phyloP scores from a whole-genome alignment of 2,888 invertebrate genomes.

The Watsonalla binaria region DNA sequence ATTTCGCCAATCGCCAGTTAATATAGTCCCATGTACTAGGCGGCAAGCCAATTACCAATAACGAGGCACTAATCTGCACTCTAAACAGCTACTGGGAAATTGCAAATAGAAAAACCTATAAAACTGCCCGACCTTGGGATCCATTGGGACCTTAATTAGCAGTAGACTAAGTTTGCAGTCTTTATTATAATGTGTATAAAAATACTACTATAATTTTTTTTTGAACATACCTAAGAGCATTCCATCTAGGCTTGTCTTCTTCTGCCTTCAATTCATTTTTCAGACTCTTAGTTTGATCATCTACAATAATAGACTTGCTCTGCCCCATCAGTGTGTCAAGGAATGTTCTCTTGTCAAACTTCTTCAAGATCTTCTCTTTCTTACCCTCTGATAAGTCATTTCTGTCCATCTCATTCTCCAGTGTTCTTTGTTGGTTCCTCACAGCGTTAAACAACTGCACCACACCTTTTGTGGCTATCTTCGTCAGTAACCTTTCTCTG shows the following conservation, averaged over 20 bases:
- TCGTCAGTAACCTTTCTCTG: slow-evolving; percentile 85
- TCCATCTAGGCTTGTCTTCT: slow-evolving; percentile 75
- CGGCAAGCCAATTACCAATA: no score
- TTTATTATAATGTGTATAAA: no score
- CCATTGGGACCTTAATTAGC: no score
- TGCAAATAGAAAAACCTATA: no score
- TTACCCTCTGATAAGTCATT: slow-evolving; percentile 87
- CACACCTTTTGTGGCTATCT: slow-evolving; percentile 94
- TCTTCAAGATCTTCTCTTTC: slow-evolving; percentile 86
- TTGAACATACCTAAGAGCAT: slow-evolving; percentile 72
- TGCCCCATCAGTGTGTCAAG: slow-evolving; percentile 88
- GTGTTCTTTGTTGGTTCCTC: slow-evolving; percentile 87
- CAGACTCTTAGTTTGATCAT: slow-evolving; percentile 53
- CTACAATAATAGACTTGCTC: slow-evolving; percentile 76
- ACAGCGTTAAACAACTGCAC: slow-evolving; percentile 96
- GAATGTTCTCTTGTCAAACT: slow-evolving; percentile 86
- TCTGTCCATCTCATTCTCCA: slow-evolving; percentile 83
- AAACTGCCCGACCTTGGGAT: no score
- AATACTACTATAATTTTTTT: background rate
- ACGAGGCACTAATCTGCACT: no score
- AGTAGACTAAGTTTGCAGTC: no score
- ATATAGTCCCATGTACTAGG: no score
- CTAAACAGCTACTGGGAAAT: no score
- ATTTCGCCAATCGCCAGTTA: no score
- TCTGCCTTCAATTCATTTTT: slow-evolving; percentile 65